Evolutionary conservation across 2,888 invertebrate species (phyloP).

Genomic region (Endotricha flammealis): DNA sequence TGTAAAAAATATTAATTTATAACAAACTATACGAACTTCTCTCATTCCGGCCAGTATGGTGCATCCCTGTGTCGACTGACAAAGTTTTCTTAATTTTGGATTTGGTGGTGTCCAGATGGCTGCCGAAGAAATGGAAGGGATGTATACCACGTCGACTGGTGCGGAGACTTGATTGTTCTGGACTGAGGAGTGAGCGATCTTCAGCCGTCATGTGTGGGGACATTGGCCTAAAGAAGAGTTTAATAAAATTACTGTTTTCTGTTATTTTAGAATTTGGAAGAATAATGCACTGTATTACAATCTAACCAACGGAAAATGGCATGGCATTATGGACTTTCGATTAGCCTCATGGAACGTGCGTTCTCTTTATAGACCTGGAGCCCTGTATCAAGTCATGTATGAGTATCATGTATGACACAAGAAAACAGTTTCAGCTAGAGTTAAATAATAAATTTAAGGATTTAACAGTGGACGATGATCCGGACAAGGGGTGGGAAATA

Average conservation of each 20-base stretch:
- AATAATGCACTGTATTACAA: too few relatives aligned
- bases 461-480: too few relatives aligned
- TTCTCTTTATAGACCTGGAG: background rate
- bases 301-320: too few relatives aligned
- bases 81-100: slow-evolving; percentile 72
- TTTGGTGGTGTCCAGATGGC: slow-evolving; percentile 62
- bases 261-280: too few relatives aligned
- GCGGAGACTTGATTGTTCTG: slow-evolving; percentile 60
- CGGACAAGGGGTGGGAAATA: too few relatives aligned
- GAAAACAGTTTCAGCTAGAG: too few relatives aligned
- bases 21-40: slow-evolving; percentile 53
- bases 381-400: background rate
- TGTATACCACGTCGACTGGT: slow-evolving; percentile 46
- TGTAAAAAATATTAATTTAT: too few relatives aligned
- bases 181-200: slow-evolving; percentile 67
- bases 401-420: background rate
- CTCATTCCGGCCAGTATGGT: slow-evolving; percentile 67
- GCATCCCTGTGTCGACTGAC: slow-evolving; percentile 73
- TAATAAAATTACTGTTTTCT: background rate
- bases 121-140: slow-evolving; percentile 68
- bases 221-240: slow-evolving; percentile 46
- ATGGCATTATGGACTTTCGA: slow-evolving; percentile 13
- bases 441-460: too few relatives aligned
- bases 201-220: slow-evolving; percentile 67
- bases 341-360: slow-evolving; percentile 2